A percentile compares a stretch with the other conserved stretches of the same genome.
These are phyloP conservation scores for Euproctis similis DNA, from an alignment of 2,888 invertebrate genomes.

Conservation along the genomic window DNA sequence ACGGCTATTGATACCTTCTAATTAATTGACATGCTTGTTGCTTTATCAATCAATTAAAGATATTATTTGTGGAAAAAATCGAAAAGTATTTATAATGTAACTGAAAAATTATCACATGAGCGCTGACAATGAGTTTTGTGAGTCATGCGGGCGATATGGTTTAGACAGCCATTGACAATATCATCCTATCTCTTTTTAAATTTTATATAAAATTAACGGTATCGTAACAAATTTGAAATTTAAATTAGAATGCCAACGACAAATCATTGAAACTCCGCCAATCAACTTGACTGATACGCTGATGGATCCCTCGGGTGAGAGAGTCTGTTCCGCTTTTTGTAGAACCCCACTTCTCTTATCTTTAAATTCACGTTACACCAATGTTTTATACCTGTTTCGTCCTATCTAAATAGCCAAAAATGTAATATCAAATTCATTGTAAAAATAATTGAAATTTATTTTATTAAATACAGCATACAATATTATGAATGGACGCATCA, in stretches of 20 bases:
- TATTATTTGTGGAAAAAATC: conserved; percentile 3
- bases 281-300: conserved; percentile 53
- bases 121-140: conserved; percentile 17
- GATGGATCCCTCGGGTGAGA: conserved; percentile 48
- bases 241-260: conserved; percentile 46
- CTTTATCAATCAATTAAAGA: conserved; percentile 1
- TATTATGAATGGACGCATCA: too few relatives aligned
- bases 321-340: conserved; percentile 53
- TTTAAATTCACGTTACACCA: conserved; percentile 25
- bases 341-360: conserved; percentile 49
- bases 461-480: too few relatives aligned
- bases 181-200: conserved; percentile 20
- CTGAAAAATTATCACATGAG: conserved; percentile 14
- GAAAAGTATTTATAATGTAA: conserved; percentile 1
- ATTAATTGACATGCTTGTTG: too few relatives aligned
- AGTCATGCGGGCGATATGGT: conserved; percentile 21
- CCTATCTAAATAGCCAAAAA: too few relatives aligned
- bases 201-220: conserved; percentile 28
- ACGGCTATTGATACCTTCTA: too few relatives aligned
- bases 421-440: too few relatives aligned
- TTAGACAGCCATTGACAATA: conserved; percentile 28
- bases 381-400: conserved; percentile 24
- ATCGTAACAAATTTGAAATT: conserved; percentile 43
- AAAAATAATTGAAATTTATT: too few relatives aligned
- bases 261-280: conserved; percentile 56